Percentiles rank a stretch among this genome's conserved stretches.
Evolutionary conservation across 2,113 vertebrate species (phyloP).

Genomic region (Aegithalos caudatus): DNA sequence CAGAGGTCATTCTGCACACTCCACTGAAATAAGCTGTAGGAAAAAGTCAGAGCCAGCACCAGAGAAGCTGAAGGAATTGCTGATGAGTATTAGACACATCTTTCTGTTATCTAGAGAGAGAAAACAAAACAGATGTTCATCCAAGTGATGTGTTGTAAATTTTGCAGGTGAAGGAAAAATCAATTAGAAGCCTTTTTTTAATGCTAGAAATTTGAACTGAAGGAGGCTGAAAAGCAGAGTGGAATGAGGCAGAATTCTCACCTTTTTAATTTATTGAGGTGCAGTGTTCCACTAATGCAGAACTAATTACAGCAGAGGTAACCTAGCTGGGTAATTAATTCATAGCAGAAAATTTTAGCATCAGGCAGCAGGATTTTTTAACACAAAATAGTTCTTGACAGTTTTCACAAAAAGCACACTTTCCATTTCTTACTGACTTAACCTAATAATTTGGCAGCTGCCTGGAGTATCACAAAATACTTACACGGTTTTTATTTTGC

Average conservation of each 20-base stretch:
- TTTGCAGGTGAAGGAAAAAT: constrained; percentile 21
- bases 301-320: constrained; percentile 28
- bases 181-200: background rate
- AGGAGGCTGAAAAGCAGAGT: background rate
- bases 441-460: background rate
- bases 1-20: background rate
- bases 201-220: background rate
- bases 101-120: background rate
- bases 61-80: background rate
- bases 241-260: background rate
- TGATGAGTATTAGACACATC: background rate
- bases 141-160: background rate
- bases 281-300: background rate
- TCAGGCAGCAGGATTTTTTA: background rate
- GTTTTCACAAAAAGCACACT: background rate
- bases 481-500: background rate
- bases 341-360: background rate
- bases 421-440: background rate
- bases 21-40: background rate
- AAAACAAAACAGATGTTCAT: constrained; percentile 33
- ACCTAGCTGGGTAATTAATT: background rate
- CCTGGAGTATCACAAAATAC: background rate
- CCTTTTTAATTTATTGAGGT: constrained; percentile 12
- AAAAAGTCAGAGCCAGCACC: background rate
- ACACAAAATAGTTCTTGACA: background rate